phyloP scores from a whole-genome alignment of 1,140 invertebrate species.

The Phenacoccus solenopsis region DNA sequence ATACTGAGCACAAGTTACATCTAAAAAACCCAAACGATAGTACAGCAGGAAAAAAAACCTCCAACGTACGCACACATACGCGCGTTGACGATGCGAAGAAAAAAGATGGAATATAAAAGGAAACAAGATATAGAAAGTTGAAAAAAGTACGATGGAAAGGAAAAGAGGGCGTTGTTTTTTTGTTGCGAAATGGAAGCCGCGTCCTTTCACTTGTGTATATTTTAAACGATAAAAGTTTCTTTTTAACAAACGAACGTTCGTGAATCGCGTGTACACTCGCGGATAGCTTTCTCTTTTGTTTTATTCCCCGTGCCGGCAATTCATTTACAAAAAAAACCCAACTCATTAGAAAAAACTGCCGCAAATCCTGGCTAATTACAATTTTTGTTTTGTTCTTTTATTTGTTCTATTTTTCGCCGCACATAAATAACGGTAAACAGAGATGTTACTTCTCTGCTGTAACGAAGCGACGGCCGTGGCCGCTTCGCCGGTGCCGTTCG shows the following conservation, averaged over 20 bases:
- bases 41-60: too few relatives aligned
- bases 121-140: not conserved
- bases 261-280: not conserved
- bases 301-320: not conserved
- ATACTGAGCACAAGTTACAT: too few relatives aligned
- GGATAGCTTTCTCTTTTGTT: not conserved
- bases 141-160: not conserved
- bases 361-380: slow-evolving; percentile 1
- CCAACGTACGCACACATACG: too few relatives aligned
- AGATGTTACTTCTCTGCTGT: not conserved
- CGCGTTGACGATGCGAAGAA: not conserved
- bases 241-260: not conserved
- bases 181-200: not conserved
- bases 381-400: slow-evolving; percentile 3
- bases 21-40: too few relatives aligned
- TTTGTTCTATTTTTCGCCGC: slow-evolving; percentile 1
- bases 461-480: not conserved
- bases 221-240: slow-evolving; percentile 3
- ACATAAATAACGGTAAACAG: slow-evolving; percentile 2
- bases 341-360: slow-evolving; percentile 1
- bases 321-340: not conserved
- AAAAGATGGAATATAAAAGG: not conserved
- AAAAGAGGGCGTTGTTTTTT: not conserved
- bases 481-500: too few relatives aligned
- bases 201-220: not conserved